Percentiles rank a stretch among this genome's conserved stretches.
These are phyloP conservation scores for Aplocera efformata DNA, from an alignment of 2,888 invertebrate species.

Conservation along the genomic window DNA sequence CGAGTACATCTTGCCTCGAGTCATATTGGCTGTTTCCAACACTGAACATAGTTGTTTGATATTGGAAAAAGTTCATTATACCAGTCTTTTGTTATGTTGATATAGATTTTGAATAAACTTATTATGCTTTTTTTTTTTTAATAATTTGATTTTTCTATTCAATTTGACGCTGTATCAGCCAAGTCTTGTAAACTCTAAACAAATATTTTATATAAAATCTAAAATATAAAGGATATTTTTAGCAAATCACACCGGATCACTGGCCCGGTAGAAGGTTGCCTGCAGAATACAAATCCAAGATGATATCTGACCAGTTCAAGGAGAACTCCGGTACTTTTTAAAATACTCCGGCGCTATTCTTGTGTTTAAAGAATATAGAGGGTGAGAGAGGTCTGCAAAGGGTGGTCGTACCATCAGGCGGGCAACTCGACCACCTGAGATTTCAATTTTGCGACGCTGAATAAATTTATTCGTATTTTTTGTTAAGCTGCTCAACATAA, in stretches of 20 bases:
- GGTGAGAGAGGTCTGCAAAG: constrained; percentile 37
- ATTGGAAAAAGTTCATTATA: too few species aligned
- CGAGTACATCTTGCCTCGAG: too few species aligned
- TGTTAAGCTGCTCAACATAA: constrained; percentile 50
- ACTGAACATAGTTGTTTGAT: too few species aligned
- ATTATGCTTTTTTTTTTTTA: too few species aligned
- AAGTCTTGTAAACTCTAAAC: constrained; percentile 12
- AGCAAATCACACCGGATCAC: constrained; percentile 57
- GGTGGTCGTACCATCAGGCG: constrained; percentile 41
- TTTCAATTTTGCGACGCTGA: constrained; percentile 73
- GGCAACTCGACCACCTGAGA: constrained; percentile 69
- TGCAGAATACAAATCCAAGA: constrained; percentile 64
- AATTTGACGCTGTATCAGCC: too few species aligned
- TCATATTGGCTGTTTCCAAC: too few species aligned
- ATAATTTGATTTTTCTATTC: too few species aligned
- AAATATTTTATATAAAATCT: constrained; percentile 16
- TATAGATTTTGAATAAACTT: too few species aligned
- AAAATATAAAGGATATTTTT: constrained; percentile 49
- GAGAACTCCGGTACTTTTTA: constrained; percentile 38
- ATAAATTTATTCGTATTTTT: constrained; percentile 71
- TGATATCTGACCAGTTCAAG: constrained; percentile 44
- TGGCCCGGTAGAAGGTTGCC: constrained; percentile 45
- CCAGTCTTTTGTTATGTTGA: too few species aligned
- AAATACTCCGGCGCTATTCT: constrained; percentile 32
- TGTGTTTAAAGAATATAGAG: constrained; percentile 30